phyloP scores from a whole-genome alignment of 2,888 invertebrate species.

The Cataglyphis altisquamis region DNA sequence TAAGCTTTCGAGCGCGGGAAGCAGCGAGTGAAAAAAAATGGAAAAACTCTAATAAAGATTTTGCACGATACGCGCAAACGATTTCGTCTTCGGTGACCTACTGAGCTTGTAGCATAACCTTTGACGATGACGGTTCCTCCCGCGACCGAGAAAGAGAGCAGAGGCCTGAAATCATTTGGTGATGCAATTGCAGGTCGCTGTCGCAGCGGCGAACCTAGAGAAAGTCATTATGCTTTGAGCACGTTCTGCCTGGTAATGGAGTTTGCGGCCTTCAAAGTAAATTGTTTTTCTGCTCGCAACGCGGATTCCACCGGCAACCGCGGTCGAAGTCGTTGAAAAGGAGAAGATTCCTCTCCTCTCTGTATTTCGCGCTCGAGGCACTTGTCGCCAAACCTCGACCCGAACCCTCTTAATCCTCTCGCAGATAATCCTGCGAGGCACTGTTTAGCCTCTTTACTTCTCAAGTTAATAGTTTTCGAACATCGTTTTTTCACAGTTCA shows the following conservation, averaged over 20 bases:
- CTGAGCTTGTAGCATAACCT: slow-evolving; percentile 86
- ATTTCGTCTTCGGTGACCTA: slow-evolving; percentile 80
- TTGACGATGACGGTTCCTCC: slow-evolving; percentile 65
- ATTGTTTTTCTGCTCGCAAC: slow-evolving; percentile 83
- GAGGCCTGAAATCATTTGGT: slow-evolving; percentile 78
- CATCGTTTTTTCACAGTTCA: not conserved
- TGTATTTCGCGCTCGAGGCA: slow-evolving; percentile 19
- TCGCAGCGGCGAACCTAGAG: slow-evolving; percentile 74
- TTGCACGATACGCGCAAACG: not conserved
- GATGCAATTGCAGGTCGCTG: slow-evolving; percentile 62
- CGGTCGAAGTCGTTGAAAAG: slow-evolving; percentile 35
- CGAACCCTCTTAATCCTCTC: slow-evolving; percentile 13
- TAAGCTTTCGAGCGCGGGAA: not conserved
- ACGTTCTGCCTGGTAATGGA: slow-evolving; percentile 84
- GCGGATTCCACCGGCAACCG: slow-evolving; percentile 57
- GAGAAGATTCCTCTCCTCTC: not conserved
- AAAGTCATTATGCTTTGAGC: slow-evolving; percentile 85
- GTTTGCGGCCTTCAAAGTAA: slow-evolving; percentile 86
- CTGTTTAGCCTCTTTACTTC: slow-evolving; percentile 19
- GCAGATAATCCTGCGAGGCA: slow-evolving; percentile 12
- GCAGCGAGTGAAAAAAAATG: not conserved
- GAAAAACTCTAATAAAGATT: slow-evolving; percentile 11
- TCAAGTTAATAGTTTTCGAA: not conserved
- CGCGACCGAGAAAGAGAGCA: slow-evolving; percentile 71
- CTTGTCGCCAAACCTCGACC: slow-evolving; percentile 19